These are phyloP conservation scores for Drosophila mettleri DNA, from an alignment of 2,888 invertebrate species.

Conservation along the genomic window DNA sequence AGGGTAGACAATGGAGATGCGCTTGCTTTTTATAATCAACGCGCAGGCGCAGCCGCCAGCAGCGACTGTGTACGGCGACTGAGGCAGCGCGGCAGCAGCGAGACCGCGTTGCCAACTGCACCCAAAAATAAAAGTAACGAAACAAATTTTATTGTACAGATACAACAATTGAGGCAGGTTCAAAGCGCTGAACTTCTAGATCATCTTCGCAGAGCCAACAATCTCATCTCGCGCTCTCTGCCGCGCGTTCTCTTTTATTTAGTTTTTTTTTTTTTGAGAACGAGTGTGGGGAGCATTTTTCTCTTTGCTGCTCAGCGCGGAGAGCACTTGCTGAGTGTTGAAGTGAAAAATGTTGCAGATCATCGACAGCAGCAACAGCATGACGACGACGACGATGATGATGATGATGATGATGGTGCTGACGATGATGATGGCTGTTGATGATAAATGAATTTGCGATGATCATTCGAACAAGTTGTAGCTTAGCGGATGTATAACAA, in stretches of 20 bases:
- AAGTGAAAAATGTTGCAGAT: conserved; percentile 72
- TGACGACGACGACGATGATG: no score
- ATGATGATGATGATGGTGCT: conserved; percentile 6
- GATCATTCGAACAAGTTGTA: conserved; percentile 47
- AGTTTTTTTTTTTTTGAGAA: conserved; percentile 14
- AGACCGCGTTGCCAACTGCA: conserved; percentile 72
- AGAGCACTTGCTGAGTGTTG: conserved; percentile 53
- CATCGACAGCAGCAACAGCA: conserved; percentile 50
- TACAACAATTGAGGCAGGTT: conserved; percentile 73
- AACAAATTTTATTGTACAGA: conserved; percentile 37
- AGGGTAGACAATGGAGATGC: conserved; percentile 79
- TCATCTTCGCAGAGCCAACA: conserved; percentile 64
- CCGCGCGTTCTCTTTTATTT: conserved; percentile 17
- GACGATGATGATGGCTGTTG: conserved; percentile 26
- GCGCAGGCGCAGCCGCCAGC: conserved; percentile 55
- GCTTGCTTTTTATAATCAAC: conserved; percentile 81
- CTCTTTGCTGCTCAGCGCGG: conserved; percentile 52
- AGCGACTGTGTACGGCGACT: conserved; percentile 20
- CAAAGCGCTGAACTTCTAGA: conserved; percentile 75
- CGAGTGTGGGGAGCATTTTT: conserved; percentile 44
- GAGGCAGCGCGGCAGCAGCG: conserved; percentile 21
- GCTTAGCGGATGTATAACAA: conserved; percentile 73
- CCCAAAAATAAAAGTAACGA: conserved; percentile 54
- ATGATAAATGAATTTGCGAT: conserved; percentile 46
- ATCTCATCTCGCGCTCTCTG: conserved; percentile 28